Evolutionary conservation across 2,113 vertebrate species (phyloP), one percentile per base, ranked within the genome.

Genomic region (Eclectus roratus): DNA sequence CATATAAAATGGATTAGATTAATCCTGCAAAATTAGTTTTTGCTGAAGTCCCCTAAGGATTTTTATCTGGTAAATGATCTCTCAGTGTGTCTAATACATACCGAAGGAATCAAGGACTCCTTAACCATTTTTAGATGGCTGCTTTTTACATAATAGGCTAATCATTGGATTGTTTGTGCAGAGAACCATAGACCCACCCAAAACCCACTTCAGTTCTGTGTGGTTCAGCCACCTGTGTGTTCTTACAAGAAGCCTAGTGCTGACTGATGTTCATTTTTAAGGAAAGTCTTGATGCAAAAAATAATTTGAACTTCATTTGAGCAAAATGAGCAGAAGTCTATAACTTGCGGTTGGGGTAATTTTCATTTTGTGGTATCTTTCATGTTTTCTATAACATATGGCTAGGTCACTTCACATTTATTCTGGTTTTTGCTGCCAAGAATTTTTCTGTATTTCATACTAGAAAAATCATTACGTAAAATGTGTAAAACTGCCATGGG

Each of bases 1-100:
- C 77, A 39, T 68, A 46, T 64, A 81, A 86, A 96, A 93, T 73
- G 74, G 83, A 88, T 90, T 73, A 90, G 71, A 83, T 71, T 58
- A 80, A 93, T 86, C 73, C 71, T 91, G 60, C 55, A 43, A 86
- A 93, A 90, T 87, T 86, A 92, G 72, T 88, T 95, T 93, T 93
- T 91, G 16, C 47, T 86, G 7, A 85, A 93, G n/a, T 64, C 6
- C 35, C 23, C 43, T 71, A 50, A 81, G 50, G 72, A 92, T 89
- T 94, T 88, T 70, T 29, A 68, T 88, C 80, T 92, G 55, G 94
- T 68, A 91, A 94, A 95, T 92, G 92, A 91, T 39, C 20, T 93
- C 29, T 84, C 72, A 63, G 15, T 33, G 5, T 70, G 29, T 88
- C 52, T 84, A 39, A 90, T 19, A 58, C 25, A 88, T 33, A 63